Evolutionary conservation across 2,888 invertebrate genomes (phyloP).

Genomic region (Automeris io): DNA sequence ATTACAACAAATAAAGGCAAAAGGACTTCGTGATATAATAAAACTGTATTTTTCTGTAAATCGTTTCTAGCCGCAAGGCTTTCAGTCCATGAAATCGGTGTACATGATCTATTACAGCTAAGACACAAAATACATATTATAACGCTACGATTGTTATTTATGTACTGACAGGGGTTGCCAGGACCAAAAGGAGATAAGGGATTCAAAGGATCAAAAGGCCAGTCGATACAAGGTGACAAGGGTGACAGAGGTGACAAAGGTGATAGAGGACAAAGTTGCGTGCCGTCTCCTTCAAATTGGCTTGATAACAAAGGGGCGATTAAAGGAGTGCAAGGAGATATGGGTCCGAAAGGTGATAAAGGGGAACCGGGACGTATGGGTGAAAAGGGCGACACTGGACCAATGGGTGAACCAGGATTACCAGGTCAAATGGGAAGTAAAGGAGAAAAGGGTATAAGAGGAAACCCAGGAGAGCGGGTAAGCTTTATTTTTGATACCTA

Average conservation of each 20-base stretch:
- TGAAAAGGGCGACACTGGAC: slow-evolving; percentile 83
- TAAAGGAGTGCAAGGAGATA: slow-evolving; percentile 63
- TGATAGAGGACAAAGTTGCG: slow-evolving; percentile 65
- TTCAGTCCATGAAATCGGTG: no score
- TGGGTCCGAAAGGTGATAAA: slow-evolving; percentile 78
- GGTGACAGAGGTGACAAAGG: slow-evolving; percentile 79
- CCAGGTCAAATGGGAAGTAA: slow-evolving; percentile 81
- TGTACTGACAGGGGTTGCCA: slow-evolving; percentile 74
- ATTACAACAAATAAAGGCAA: no score
- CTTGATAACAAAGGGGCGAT: slow-evolving; percentile 56
- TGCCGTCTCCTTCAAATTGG: slow-evolving; percentile 32
- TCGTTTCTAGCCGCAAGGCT: no score
- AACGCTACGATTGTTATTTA: no score
- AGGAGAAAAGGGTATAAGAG: slow-evolving; percentile 93
- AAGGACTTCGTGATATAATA: no score
- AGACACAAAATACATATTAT: no score
- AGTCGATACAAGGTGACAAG: slow-evolving; percentile 71
- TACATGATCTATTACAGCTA: no score
- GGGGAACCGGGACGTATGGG: slow-evolving; percentile 80
- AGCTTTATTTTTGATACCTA: no score
- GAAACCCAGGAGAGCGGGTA: slow-evolving; percentile 89
- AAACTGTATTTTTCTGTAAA: no score
- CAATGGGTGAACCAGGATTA: slow-evolving; percentile 82
- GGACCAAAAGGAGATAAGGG: slow-evolving; percentile 85
- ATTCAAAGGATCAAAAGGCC: slow-evolving; percentile 78